Conservation (phyloP, 23 tunicate species). For the Halocynthia aurantium region DNA sequence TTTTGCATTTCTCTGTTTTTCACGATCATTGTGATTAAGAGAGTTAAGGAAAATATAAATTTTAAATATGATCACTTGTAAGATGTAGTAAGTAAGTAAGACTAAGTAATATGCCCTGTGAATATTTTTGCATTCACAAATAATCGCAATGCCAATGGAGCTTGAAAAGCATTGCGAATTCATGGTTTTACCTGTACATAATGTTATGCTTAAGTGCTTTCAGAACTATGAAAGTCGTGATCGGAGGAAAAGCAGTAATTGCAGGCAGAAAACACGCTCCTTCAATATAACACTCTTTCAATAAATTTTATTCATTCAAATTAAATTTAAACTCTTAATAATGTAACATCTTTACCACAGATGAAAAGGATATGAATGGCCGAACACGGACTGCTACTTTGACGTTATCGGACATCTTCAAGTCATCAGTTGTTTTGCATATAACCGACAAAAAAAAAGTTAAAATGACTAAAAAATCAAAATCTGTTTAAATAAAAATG, state of each 20-base stretch:
- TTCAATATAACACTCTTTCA: background rate
- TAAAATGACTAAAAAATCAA: too few relatives aligned
- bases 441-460: too few relatives aligned
- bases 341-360: background rate
- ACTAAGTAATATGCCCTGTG: too few relatives aligned
- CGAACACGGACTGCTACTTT: constrained; percentile 72
- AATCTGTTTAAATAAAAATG: too few relatives aligned
- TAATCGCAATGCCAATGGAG: too few relatives aligned
- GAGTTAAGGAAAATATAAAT: background rate
- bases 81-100: too few relatives aligned
- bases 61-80: background rate
- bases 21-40: constrained; percentile 76
- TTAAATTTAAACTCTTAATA: background rate
- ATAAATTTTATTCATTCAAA: background rate
- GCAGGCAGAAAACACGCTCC: background rate
- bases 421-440: too few relatives aligned
- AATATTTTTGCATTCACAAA: background rate
- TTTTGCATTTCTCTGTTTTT: constrained; percentile 62
- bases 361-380: constrained; percentile 82
- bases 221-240: too few relatives aligned
- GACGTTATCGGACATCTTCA: constrained; percentile 49
- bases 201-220: background rate
- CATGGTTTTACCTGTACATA: background rate
- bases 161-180: background rate
- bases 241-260: too few relatives aligned